A percentile compares a stretch with the other conserved stretches of the same genome.
Evolutionary conservation across 2,113 vertebrate species (phyloP).

Genomic region (Dendrocopos noguchii): DNA sequence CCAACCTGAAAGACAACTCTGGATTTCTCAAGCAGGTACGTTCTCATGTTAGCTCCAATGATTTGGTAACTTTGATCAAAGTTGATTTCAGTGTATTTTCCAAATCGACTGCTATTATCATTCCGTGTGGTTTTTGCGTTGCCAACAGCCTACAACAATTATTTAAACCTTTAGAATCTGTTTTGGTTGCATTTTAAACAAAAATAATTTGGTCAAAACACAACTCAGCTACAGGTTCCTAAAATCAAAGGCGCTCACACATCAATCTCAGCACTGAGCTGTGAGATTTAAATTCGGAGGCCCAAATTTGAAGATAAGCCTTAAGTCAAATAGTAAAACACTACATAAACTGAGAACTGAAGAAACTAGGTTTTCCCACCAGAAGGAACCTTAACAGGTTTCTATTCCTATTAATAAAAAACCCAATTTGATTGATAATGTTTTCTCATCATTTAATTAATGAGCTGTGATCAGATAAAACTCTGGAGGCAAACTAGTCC

Average conservation of each 20-base stretch:
- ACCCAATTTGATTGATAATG: background rate
- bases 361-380: background rate
- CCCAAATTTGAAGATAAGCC: background rate
- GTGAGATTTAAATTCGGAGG: background rate
- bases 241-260: background rate
- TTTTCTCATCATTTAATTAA: background rate
- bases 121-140: conserved; percentile 98
- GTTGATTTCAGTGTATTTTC: conserved; percentile 97
- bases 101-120: conserved; percentile 98
- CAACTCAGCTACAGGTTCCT: background rate
- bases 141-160: conserved; percentile 85
- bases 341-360: background rate
- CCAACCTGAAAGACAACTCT: conserved; percentile 95
- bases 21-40: conserved; percentile 96
- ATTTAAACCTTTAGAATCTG: background rate
- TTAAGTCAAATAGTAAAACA: background rate
- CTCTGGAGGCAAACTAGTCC: background rate
- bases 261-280: background rate
- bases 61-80: conserved; percentile 90
- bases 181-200: background rate
- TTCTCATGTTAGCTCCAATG: conserved; percentile 97
- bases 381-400: background rate
- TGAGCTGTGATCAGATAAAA: background rate
- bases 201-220: background rate
- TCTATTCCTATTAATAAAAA: background rate